Evolutionary conservation across 2,113 vertebrate genomes (phyloP).

Genomic region (Gymnogyps californianus): DNA sequence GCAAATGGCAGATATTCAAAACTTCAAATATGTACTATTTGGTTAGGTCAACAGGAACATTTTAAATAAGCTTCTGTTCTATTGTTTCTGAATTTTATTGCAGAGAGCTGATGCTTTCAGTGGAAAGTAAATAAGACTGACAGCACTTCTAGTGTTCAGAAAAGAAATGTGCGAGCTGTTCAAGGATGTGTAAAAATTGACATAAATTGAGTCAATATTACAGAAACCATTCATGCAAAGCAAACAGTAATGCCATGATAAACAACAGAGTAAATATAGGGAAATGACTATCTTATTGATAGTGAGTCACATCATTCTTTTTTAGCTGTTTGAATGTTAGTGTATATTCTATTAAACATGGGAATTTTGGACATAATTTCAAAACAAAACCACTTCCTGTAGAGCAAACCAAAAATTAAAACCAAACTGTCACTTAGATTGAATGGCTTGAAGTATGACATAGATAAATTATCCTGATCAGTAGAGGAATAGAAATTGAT

Average conservation of each 20-base stretch:
- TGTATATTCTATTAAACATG: neutral
- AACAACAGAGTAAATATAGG: neutral
- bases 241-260: neutral
- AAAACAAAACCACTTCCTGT: neutral
- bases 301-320: neutral
- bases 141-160: neutral
- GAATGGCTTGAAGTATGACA: neutral
- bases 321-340: neutral
- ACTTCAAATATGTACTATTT: neutral
- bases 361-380: neutral
- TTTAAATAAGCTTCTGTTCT: neutral
- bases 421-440: neutral
- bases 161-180: neutral
- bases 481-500: neutral
- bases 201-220: constrained; percentile 31
- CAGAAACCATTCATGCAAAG: constrained; percentile 8
- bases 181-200: constrained; percentile 35
- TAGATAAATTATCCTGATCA: neutral
- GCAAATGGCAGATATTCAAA: neutral
- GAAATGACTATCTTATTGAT: neutral
- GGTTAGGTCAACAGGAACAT: neutral
- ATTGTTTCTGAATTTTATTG: neutral
- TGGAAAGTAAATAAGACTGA: neutral
- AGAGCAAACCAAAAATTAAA: neutral
- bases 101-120: neutral